A percentile compares a stretch with the other conserved stretches of the same genome.
Conservation (phyloP, 1,140 invertebrate genomes). For the Drosophila rufa region DNA sequence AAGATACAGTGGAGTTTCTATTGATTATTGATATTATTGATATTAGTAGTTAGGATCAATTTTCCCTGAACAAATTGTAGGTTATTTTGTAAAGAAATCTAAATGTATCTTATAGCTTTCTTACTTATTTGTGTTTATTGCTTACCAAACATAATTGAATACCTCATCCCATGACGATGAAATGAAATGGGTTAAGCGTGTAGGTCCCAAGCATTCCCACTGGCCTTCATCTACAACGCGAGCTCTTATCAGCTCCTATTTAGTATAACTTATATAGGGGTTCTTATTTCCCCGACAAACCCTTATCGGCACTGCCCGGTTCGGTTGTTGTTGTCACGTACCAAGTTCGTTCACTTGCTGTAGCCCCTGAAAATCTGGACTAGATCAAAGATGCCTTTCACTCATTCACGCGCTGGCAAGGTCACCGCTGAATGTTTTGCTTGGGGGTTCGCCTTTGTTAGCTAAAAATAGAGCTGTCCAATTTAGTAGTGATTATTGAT, state of each 20-base stretch:
- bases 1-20: not conserved
- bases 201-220: constrained; percentile 15
- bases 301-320: constrained; percentile 27
- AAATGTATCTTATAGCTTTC: not conserved
- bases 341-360: constrained; percentile 44
- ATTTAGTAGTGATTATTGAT: constrained; percentile 41
- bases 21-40: not conserved
- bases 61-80: no score
- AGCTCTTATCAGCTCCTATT: constrained; percentile 40
- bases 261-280: constrained; percentile 22
- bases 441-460: constrained; percentile 36
- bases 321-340: constrained; percentile 34
- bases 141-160: not conserved
- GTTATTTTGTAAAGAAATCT: no score
- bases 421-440: constrained; percentile 39
- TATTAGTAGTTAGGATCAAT: not conserved
- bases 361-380: constrained; percentile 20
- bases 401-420: constrained; percentile 36
- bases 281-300: not conserved
- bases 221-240: constrained; percentile 17
- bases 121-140: no score
- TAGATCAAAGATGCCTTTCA: constrained; percentile 49
- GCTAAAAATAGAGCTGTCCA: constrained; percentile 52
- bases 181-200: constrained; percentile 9
- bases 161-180: not conserved